These are phyloP conservation scores for Papilio xuthus DNA, from an alignment of 1,140 invertebrate genomes.

Conservation along the genomic window DNA sequence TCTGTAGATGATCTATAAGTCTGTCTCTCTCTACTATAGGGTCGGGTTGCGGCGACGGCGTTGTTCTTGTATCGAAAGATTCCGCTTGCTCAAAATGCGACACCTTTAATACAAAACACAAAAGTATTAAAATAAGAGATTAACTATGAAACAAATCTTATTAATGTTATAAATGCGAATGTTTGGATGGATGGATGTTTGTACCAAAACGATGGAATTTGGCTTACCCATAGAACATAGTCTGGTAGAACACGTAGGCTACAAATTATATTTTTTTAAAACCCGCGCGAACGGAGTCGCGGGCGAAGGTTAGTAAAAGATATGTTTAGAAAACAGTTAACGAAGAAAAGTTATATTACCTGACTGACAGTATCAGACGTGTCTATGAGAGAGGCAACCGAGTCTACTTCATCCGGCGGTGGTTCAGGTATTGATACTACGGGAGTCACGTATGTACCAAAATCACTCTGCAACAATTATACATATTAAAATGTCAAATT, in stretches of 20 bases:
- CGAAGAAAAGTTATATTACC: too few relatives aligned
- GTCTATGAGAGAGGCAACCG: conserved; percentile 87
- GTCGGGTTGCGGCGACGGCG: conserved; percentile 67
- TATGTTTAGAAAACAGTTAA: too few relatives aligned
- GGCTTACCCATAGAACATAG: too few relatives aligned
- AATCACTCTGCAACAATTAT: conserved; percentile 83
- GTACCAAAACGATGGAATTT: too few relatives aligned
- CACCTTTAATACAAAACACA: conserved; percentile 43
- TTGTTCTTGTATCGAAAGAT: conserved; percentile 59
- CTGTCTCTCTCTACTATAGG: conserved; percentile 86
- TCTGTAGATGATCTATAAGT: conserved; percentile 91
- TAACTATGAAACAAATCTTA: conserved; percentile 5
- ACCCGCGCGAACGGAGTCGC: too few relatives aligned
- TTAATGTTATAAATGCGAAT: too few relatives aligned
- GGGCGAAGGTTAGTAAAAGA: too few relatives aligned
- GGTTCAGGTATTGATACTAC: conserved; percentile 93
- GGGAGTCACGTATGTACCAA: conserved; percentile 96
- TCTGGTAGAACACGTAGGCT: too few relatives aligned
- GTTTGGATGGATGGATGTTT: too few relatives aligned
- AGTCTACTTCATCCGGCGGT: conserved; percentile 82
- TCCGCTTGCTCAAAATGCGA: conserved; percentile 64
- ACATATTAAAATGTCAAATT: neutral
- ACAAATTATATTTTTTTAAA: conserved; percentile 21
- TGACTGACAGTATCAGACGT: conserved; percentile 84
- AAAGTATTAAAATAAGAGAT: neutral